Base-by-base conservation (phyloP, 2,797 vertebrate genomes). In the Botia almorhae region DNA sequence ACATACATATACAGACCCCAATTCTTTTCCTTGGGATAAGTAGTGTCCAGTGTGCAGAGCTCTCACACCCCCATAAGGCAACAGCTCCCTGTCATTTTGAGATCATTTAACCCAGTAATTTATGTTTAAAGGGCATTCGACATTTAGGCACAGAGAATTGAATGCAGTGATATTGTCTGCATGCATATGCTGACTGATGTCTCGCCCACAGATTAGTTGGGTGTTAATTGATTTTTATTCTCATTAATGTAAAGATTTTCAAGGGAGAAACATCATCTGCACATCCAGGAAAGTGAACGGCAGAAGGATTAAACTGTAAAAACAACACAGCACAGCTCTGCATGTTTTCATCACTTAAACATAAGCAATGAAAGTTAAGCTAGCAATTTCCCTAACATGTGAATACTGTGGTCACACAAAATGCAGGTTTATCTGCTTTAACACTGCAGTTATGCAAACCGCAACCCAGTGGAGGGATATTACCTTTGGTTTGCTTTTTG, bases 41-140 rank as follows among this genome's bases (percentile, higher is more conserved):
- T 63, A 71, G 74, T 65, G 67, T 36, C 63, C 39, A 48, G 67
- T 6, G 82, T 21, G 19, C 56, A 26, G 43, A 74, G 14, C 46
- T 43, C 70, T 78, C 69, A 68, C 69, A 46, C 70, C 81, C 68
- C 55, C 78, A 58, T 48, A 70, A 69, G 77, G 60, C 51, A 75
- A 70, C 53, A 56, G 61, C 53, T 5, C 8, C 60, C 69, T 33
- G 58, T 51, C 77, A 65, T 68, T 82, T 84, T 81, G 75, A 77
- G 71, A 84, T 76, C 73, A 83, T 76, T 61, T 55, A 50, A 69
- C n/a, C 48, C 60, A 83, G 68, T 78, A 81, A 75, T 58, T 67
- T 16, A 36, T 43, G 46, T 56, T 75, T 43, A 68, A 84, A 78
- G 68, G 56, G 23, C 75, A 61, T 79, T 65, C 80, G 75, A 69